phyloP scores from a whole-genome alignment of 2,113 vertebrate genomes.

The Sigmodon hispidus region DNA sequence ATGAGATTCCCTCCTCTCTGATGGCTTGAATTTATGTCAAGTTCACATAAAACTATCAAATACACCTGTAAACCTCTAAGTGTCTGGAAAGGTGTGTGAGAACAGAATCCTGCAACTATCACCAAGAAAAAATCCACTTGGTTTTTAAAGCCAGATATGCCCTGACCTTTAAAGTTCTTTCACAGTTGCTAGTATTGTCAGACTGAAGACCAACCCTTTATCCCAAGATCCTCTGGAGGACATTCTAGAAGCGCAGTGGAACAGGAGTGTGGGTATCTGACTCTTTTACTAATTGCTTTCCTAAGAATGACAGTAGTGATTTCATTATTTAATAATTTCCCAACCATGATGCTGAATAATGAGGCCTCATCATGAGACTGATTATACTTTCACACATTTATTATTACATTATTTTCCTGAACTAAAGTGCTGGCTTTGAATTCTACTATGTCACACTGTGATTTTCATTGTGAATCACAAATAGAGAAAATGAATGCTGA shows the following conservation, averaged over 20 bases:
- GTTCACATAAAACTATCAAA: not conserved
- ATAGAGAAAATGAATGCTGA: constrained; percentile 6
- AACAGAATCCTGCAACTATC: not conserved
- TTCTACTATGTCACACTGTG: not conserved
- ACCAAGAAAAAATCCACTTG: not conserved
- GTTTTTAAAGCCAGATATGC: too few species aligned
- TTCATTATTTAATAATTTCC: not conserved
- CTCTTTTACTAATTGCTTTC: not conserved
- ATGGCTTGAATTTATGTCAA: not conserved
- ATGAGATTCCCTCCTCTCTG: not conserved
- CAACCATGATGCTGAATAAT: not conserved
- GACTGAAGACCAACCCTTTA: not conserved
- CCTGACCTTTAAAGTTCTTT: not conserved
- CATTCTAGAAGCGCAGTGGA: not conserved
- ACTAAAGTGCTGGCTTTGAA: not conserved
- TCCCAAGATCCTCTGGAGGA: not conserved
- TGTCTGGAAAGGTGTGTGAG: not conserved
- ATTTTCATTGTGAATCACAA: not conserved
- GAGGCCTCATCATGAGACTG: not conserved
- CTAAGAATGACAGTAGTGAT: not conserved
- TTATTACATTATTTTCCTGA: not conserved
- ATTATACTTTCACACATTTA: constrained; percentile 16
- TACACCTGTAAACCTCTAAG: not conserved
- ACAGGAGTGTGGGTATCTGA: not conserved
- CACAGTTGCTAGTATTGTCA: not conserved